Conservation (phyloP, 1,140 invertebrate species). For the Elymnias hypermnestra region DNA sequence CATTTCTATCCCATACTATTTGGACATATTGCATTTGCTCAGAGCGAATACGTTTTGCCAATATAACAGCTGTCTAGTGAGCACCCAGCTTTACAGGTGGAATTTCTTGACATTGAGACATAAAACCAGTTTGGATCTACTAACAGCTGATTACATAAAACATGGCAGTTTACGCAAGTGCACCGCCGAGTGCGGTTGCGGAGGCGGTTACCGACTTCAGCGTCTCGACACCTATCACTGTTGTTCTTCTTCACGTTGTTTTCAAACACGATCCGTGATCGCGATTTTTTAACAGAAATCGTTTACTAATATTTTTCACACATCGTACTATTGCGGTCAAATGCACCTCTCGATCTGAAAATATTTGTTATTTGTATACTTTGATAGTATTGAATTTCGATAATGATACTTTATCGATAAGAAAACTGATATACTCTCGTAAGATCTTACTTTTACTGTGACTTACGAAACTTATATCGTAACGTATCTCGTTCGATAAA, state of each 20-base stretch:
- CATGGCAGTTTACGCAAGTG: slow-evolving; percentile 33
- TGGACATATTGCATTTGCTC: too few species aligned
- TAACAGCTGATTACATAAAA: slow-evolving; percentile 37
- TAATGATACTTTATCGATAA: slow-evolving; percentile 36
- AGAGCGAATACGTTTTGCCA: too few species aligned
- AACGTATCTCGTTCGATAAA: too few species aligned
- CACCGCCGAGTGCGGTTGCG: slow-evolving; percentile 17
- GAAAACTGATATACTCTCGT: slow-evolving; percentile 20
- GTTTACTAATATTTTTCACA: too few species aligned
- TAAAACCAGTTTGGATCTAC: slow-evolving; percentile 34
- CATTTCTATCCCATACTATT: too few species aligned
- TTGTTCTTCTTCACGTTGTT: slow-evolving; percentile 4
- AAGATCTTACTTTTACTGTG: slow-evolving; percentile 15
- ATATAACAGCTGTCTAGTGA: too few species aligned
- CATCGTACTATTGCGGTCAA: too few species aligned
- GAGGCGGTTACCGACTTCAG: slow-evolving; percentile 2
- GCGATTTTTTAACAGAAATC: background rate
- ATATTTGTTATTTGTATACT: background rate
- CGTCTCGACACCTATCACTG: slow-evolving; percentile 1
- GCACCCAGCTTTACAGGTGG: too few species aligned
- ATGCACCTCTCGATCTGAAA: background rate
- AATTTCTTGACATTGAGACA: slow-evolving; percentile 39
- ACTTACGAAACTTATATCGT: slow-evolving; percentile 22
- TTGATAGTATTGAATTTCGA: slow-evolving; percentile 15
- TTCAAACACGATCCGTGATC: slow-evolving; percentile 5